These are phyloP conservation scores for Autographa pulchrina DNA, from an alignment of 2,888 invertebrate species.

Conservation along the genomic window DNA sequence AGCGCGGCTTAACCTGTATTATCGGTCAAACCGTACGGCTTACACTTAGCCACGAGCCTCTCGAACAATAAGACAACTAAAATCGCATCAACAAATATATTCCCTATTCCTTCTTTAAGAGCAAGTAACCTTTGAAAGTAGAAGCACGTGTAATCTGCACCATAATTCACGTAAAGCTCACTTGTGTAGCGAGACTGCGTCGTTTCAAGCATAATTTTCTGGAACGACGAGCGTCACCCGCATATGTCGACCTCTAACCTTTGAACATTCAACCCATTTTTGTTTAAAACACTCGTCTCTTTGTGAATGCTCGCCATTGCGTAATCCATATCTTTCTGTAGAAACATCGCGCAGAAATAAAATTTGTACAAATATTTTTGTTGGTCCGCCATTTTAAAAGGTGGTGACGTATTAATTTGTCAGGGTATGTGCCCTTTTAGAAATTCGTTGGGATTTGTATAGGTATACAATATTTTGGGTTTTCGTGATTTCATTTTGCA, in stretches of 20 bases:
- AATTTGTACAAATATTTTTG: conserved; percentile 35
- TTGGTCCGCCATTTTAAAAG: conserved; percentile 24
- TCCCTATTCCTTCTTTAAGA: conserved; percentile 29
- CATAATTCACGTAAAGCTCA: conserved; percentile 53
- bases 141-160: conserved; percentile 43
- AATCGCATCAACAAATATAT: no score
- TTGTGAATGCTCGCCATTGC: conserved; percentile 35
- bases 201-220: conserved; percentile 56
- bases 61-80: no score
- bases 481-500: background rate
- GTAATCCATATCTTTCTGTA: conserved; percentile 27
- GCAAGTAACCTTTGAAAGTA: conserved; percentile 31
- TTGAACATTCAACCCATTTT: conserved; percentile 45
- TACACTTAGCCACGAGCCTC: no score
- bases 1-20: no score
- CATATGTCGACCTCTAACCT: conserved; percentile 49
- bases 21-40: no score
- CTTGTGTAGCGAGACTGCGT: conserved; percentile 46
- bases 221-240: conserved; percentile 42
- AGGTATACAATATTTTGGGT: background rate
- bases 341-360: conserved; percentile 27
- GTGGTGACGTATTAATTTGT: conserved; percentile 28
- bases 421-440: background rate
- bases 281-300: conserved; percentile 38
- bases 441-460: background rate